Percentiles rank a stretch among this genome's conserved stretches.
Conservation (phyloP, 92 coral and sea anemone genomes). For the Blastomussa wellsi region DNA sequence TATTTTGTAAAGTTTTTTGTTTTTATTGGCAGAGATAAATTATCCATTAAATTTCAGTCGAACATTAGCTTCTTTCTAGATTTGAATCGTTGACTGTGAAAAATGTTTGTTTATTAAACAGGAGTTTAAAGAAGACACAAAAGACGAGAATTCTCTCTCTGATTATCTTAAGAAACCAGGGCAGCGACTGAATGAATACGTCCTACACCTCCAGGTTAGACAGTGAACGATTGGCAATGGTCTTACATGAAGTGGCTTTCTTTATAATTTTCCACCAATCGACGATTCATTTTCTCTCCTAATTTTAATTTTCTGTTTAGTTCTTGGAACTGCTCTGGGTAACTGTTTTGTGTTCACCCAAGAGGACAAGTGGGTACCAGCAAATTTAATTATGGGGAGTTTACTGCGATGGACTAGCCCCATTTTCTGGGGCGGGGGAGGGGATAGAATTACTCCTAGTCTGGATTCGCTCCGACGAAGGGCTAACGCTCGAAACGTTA, state of each 20-base stretch:
- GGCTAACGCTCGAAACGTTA: too few species aligned
- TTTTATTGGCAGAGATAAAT: not conserved
- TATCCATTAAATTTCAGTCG: not conserved
- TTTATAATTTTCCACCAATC: not conserved
- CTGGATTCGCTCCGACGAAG: too few species aligned
- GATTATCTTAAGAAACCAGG: conserved; percentile 87
- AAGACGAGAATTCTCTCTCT: conserved; percentile 60
- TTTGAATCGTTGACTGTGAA: not conserved
- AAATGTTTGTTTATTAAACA: not conserved
- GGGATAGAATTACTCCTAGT: too few species aligned
- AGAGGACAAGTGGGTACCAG: too few species aligned
- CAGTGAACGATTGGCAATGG: not conserved
- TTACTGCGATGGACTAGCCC: too few species aligned
- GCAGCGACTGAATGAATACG: conserved; percentile 81
- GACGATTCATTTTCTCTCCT: not conserved
- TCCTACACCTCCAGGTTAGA: conserved; percentile 73
- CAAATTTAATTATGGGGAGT: too few species aligned
- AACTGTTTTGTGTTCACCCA: too few species aligned
- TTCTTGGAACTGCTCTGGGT: too few species aligned
- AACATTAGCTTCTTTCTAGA: not conserved
- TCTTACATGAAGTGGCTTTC: not conserved
- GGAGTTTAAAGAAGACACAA: conserved; percentile 99
- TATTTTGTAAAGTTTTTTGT: too few species aligned
- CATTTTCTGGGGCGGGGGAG: too few species aligned
- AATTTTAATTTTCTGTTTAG: not conserved